These are phyloP conservation scores for Drosophila kanekoi DNA, from an alignment of 2,888 invertebrate species.

Conservation along the genomic window DNA sequence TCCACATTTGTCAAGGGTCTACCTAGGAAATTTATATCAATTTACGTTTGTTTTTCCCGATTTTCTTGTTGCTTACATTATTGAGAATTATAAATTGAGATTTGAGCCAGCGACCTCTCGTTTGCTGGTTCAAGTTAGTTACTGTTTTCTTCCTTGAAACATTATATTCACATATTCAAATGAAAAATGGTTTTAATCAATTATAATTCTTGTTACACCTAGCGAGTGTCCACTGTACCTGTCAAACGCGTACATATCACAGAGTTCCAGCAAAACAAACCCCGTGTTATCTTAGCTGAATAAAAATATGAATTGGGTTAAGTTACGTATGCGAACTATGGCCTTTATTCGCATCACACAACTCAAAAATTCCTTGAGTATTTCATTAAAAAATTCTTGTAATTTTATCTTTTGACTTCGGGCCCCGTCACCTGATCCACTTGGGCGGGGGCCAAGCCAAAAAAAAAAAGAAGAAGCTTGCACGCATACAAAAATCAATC, in stretches of 20 bases:
- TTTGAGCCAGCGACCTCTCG: too few species aligned
- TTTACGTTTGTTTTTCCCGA: too few species aligned
- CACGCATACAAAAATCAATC: slow-evolving; percentile 74
- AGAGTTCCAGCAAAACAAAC: not conserved
- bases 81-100: too few species aligned
- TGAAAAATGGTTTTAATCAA: not conserved
- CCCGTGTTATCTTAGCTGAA: not conserved
- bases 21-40: too few species aligned
- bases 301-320: not conserved
- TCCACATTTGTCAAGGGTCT: too few species aligned
- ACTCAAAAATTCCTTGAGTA: slow-evolving; percentile 57
- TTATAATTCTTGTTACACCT: not conserved
- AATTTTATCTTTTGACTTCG: slow-evolving; percentile 38
- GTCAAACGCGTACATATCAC: not conserved
- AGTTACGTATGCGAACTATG: slow-evolving; percentile 7
- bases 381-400: slow-evolving; percentile 71
- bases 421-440: slow-evolving; percentile 23
- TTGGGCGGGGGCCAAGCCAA: not conserved
- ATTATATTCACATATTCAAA: too few species aligned
- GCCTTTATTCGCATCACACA: slow-evolving; percentile 27
- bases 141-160: too few species aligned
- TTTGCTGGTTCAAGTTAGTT: too few species aligned
- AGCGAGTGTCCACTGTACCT: not conserved
- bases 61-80: too few species aligned
- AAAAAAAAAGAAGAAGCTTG: slow-evolving; percentile 8